Base-by-base conservation (phyloP, 1,140 invertebrate genomes). In the Notospermus geniculatus region DNA sequence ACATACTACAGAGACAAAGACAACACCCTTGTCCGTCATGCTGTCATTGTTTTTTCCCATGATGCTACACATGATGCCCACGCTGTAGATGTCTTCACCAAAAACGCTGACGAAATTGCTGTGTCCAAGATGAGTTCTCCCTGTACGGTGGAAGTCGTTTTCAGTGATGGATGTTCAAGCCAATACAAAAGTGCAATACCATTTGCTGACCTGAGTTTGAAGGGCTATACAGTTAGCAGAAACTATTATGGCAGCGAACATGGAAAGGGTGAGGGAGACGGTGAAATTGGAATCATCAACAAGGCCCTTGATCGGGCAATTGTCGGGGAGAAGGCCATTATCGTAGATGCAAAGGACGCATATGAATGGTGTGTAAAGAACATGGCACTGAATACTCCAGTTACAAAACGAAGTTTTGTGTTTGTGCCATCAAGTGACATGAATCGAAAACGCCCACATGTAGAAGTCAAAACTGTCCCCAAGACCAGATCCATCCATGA, bases 241-340 rank as follows among this genome's bases (percentile, higher is more conserved):
- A 64, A 67, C 30, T 67, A 46, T 46, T 67, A 57, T 57, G 66
- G 63, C 13, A 64, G 62, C n/a, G 66, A 67, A 28, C 62, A 67
- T 55, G 66, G 66, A 1, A 67, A 67, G 52, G 32, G 50, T 15
- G 55, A 58, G 15, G 60, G 62, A 32, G 66, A 67, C 41, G 66
- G 54, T 1, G 66, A 64, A 28, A 67, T 55, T 41, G 66, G 63
- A 4, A 50, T 65, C 30, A 1, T 67, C 2, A 67, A 67, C 32
- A 46, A 57, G 29, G 39, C 55, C 23, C 2, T 67, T 1, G 65
- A 67, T 27, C 32, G 65, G 32, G 59, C 62, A 13, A 67, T 67
- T 25, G 55, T 53, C 9, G 43, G 50, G 0, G 54, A 57, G 2
- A 43, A 55, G 23, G 56, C 59, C 4, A 25, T 67, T 36, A 58